phyloP scores from a whole-genome alignment of 2,797 vertebrate genomes.

The Poeciliopsis paucimaculata region DNA sequence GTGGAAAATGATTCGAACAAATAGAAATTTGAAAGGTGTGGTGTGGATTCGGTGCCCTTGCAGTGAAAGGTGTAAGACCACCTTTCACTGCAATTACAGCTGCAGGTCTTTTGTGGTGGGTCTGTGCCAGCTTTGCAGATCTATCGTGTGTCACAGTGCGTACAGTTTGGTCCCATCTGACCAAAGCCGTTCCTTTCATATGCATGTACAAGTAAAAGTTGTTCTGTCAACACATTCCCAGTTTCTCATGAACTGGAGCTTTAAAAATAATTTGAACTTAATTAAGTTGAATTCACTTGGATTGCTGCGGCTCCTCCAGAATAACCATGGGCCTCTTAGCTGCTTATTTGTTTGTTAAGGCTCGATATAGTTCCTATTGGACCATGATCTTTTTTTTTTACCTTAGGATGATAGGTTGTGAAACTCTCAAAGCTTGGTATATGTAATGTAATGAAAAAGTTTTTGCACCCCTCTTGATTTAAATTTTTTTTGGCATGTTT shows the following conservation, averaged over 20 bases:
- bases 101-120: background rate
- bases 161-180: background rate
- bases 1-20: background rate
- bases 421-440: background rate
- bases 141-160: background rate
- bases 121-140: background rate
- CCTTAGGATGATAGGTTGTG: background rate
- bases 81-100: background rate
- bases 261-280: background rate
- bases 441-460: too few species aligned
- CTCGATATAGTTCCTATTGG: background rate
- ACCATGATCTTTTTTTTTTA: background rate
- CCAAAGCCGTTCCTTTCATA: background rate
- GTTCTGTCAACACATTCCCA: background rate
- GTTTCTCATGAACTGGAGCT: background rate
- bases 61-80: background rate
- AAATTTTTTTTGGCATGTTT: too few species aligned
- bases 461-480: too few species aligned
- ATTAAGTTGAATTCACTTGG: background rate
- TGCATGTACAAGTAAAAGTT: background rate
- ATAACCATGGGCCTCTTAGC: background rate
- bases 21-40: background rate
- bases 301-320: background rate
- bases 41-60: background rate
- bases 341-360: background rate